Evolutionary conservation across 2,797 vertebrate species (phyloP).

Genomic region (Steatocranus sp.): DNA sequence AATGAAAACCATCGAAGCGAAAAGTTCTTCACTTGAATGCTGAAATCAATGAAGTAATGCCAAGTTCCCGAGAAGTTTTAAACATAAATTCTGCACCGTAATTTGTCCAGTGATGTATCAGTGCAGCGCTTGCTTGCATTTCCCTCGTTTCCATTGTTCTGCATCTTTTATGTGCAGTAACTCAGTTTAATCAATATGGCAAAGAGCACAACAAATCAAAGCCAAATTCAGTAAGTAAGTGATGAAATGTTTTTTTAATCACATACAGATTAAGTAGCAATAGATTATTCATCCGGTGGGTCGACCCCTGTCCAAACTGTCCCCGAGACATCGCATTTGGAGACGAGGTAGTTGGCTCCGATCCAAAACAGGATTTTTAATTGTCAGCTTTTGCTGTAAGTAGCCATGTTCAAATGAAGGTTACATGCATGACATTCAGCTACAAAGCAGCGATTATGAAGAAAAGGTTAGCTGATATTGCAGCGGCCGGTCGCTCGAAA

Average conservation of each 20-base stretch:
- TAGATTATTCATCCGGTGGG: neutral
- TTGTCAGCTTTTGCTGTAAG: conserved; percentile 56
- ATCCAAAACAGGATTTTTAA: conserved; percentile 37
- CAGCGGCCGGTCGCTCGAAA: conserved; percentile 15
- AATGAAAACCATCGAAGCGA: neutral
- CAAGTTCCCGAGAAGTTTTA: neutral
- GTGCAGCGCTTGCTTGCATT: neutral
- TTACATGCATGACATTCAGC: conserved; percentile 64
- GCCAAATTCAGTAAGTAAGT: neutral
- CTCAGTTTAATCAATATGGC: neutral
- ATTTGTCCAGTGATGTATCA: neutral
- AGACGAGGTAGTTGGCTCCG: neutral
- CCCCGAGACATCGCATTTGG: neutral
- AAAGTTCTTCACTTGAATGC: neutral
- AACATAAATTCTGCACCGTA: neutral
- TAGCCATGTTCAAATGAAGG: conserved; percentile 54
- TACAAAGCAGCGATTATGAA: conserved; percentile 63
- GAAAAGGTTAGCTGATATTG: conserved; percentile 65
- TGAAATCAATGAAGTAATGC: neutral
- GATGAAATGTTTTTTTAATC: neutral
- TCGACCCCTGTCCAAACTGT: neutral
- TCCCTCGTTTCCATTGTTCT: neutral
- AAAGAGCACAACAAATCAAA: neutral
- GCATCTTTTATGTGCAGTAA: neutral
- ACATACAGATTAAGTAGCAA: neutral